Base-by-base conservation (phyloP, 1,140 invertebrate genomes). In the Brachionus paranguensis region DNA sequence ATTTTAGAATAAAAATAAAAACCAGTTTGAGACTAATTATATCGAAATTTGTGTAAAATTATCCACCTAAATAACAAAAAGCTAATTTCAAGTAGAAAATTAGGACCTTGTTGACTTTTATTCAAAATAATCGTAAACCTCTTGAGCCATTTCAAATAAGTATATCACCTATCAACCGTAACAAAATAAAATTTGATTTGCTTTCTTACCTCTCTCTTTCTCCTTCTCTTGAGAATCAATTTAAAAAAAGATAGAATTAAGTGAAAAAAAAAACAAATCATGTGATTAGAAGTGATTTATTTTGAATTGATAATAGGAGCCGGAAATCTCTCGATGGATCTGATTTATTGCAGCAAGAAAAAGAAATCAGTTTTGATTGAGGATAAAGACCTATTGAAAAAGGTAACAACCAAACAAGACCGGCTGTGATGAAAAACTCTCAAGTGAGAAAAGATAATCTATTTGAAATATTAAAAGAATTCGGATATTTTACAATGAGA, bases 111-210 rank as follows among this genome's bases (percentile, higher is more conserved):
- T 68, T 41, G 33, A 41, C 33, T 43, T 72, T 1, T 37, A 41
- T 72, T 45, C 14, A 29, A 41, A 68, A 68, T 33, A 33, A 68
- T 68, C 20, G 27, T 27, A 70, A 70, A 37, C 68, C 68, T 72
- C 68, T 72, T 72, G 68, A 72, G 68, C 68, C 37, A 43, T 72
- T 72, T 41, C 17, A 37, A 68, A 68, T 68, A 68, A 41, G 68
- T 72, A 72, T 72, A 72, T 72, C 68, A 72, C 68, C 68, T 72
- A 72, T 72, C 68, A 72, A 41, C n/a, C 68, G 47, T 72, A 72
- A 17, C 14, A 20, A 47, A 72, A 72, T n/a, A 72, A 8, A 17
- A 43, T 72, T 41, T 20, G 53, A 60, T 60, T 60, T 60, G 20
- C 17, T 11, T 60, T 20, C 53, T 20, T 60, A 7, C 3, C 17